phyloP scores from a whole-genome alignment of 2,888 invertebrate species.

The Microplitis manilae region DNA sequence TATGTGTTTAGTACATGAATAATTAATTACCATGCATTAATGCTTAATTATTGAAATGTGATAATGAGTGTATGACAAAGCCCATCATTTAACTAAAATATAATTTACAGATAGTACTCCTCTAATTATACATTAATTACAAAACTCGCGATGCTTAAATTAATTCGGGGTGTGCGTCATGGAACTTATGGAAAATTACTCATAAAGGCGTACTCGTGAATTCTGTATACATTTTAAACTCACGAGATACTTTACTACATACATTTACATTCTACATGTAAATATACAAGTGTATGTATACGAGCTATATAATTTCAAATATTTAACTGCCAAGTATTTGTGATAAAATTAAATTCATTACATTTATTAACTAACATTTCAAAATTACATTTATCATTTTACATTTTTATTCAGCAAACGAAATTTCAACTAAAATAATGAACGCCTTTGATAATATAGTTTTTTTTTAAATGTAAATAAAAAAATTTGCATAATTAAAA shows the following conservation, averaged over 20 bases:
- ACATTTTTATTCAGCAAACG: neutral
- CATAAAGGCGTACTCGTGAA: neutral
- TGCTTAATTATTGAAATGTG: neutral
- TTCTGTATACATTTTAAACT: neutral
- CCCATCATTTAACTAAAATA: neutral
- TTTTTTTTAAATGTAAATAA: neutral
- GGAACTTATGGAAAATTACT: constrained; percentile 7
- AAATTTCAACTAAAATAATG: neutral
- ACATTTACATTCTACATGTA: too few species aligned
- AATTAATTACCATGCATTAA: neutral
- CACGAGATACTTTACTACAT: neutral
- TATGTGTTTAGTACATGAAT: neutral
- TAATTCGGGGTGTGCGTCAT: constrained; percentile 34
- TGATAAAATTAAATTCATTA: too few species aligned
- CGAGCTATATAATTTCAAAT: too few species aligned
- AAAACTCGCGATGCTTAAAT: constrained; percentile 36
- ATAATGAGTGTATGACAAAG: constrained; percentile 2
- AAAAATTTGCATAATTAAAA: neutral
- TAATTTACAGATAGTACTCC: neutral
- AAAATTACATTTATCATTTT: too few species aligned
- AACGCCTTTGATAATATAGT: neutral
- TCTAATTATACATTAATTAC: constrained; percentile 38
- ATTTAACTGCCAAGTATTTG: too few species aligned
- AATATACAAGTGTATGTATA: too few species aligned
- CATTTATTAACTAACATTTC: too few species aligned